Base-by-base conservation (phyloP, 1,140 invertebrate species). In the Venustaconcha ellipsiformis region DNA sequence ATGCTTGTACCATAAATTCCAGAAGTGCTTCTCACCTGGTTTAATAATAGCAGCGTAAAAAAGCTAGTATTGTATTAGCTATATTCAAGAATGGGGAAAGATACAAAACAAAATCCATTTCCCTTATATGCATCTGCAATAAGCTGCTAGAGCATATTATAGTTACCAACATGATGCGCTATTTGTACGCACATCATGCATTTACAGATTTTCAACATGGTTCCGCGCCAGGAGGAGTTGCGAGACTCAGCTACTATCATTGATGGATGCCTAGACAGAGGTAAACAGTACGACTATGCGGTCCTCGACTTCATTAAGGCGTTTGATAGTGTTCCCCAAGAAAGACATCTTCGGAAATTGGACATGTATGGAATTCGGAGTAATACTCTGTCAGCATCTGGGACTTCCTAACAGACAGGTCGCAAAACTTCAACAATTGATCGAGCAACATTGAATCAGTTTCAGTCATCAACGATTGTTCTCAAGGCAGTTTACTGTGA, bases 101-200 rank as follows among this genome's bases (percentile, higher is more conserved):
- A 64, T 23, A 68, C 57, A 68, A 75, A 57, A 17, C 72, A 37
- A 60, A 70, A 14, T 78, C 73, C 8, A 48, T 79, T 0, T 79
- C 70, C 8, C 58, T 79, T 5, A 79, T 78, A 30, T 81, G 72
- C 37, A 74, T 81, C 17, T 65, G 12, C 23, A 78, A 59, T 30
- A 79, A 79, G 58, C 14, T 82, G 8, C 14, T 72, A 17, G 78
- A 79, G 55, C 77, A 79, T 26, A 67, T 72, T 11, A 26, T 79
- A 8, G 67, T 48, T 55, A 72, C 68, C 59, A 63, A 62, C 23
- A 72, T 77, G 1, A 77, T 82, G 66, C 26, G 26, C 62, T 74
- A 79, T 14, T 14, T 70, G 14, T 71, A 72, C 18, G 58, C n/a
- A 48, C 57, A 79, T 57, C 56, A 74, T 1, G 70, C 79, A 5